Base-by-base conservation (phyloP, 2,888 invertebrate species). In the Ametastegia equiseti region DNA sequence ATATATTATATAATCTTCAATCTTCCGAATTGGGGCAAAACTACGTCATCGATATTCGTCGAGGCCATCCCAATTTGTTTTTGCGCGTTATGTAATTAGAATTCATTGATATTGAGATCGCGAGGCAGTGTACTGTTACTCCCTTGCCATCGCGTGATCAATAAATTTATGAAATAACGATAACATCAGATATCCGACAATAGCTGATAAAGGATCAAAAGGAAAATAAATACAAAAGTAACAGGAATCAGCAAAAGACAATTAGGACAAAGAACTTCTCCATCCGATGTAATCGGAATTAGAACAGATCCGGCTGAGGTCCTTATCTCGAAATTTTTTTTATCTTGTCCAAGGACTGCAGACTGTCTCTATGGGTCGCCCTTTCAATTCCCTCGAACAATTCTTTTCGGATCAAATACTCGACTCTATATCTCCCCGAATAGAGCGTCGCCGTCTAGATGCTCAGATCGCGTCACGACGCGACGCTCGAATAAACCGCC, bases 181-280 rank as follows among this genome's bases (percentile, higher is more conserved):
- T 39, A 39, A 67, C 15, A 39, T 15, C 36, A 67, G 78, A 39
- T 80, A 75, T 67, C 47, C 50, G 65, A 57, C 36, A 30, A 80
- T 30, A 50, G 30, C 27, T 60, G 33, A 27, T 23, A 36, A 63
- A 27, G 67, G 67, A 81, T 39, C 57, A 71, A 80, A 71, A 65
- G 19, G 54, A 47, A 33, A 75, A 39, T 33, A 39, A 39, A 39
- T 67, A 9, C 6, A 9, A 11, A 54, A 7, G 9, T 19, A 23
- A 11, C 19, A 54, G n/a, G 11, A 23, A 54, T 54, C 54, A 54
- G 54, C 54, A 2, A 54, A 23, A 11, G 54, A 54, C 23, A 23
- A 67, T 36, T 11, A 65, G 33, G 39, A 23, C 39, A 39, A 67
- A 39, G 7, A 19, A 19, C 23, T 13, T 67, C 19, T 19, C 23